These are phyloP conservation scores for Phenganax subtilis DNA, from an alignment of 92 coral and sea anemone genomes.

Conservation along the genomic window DNA sequence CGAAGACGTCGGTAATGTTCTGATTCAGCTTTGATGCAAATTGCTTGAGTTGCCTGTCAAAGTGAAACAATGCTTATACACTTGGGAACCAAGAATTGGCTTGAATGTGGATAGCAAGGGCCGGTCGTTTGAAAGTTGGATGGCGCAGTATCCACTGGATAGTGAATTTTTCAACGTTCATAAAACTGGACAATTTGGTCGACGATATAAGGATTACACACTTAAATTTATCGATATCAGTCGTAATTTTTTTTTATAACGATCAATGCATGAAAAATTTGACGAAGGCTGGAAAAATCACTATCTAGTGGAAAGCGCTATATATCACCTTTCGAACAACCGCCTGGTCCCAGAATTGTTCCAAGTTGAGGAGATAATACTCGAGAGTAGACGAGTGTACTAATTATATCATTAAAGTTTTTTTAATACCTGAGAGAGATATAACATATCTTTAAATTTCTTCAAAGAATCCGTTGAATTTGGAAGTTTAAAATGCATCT, in stretches of 20 bases:
- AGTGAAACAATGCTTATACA: background rate
- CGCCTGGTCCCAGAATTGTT: too few relatives aligned
- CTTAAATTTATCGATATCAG: background rate
- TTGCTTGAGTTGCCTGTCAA: constrained; percentile 74
- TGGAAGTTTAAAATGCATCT: constrained; percentile 75
- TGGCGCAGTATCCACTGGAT: too few relatives aligned
- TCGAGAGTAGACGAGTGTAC: background rate
- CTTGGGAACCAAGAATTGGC: background rate
- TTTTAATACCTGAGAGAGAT: constrained; percentile 66
- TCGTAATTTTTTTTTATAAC: too few relatives aligned
- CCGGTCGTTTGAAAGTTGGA: too few relatives aligned
- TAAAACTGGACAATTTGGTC: background rate
- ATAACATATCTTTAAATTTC: constrained; percentile 67
- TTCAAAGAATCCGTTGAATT: constrained; percentile 54
- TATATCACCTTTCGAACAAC: too few relatives aligned
- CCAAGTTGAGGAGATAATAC: background rate
- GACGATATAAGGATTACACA: background rate
- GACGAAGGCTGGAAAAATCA: too few relatives aligned
- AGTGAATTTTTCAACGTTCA: too few relatives aligned
- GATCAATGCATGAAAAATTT: too few relatives aligned
- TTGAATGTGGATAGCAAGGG: too few relatives aligned
- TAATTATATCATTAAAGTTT: background rate
- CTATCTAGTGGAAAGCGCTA: too few relatives aligned
- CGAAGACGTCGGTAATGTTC: constrained; percentile 90
- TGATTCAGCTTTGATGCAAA: constrained; percentile 87